Conservation (phyloP, 2,888 invertebrate genomes). For the Drosophila trichaetosa region DNA sequence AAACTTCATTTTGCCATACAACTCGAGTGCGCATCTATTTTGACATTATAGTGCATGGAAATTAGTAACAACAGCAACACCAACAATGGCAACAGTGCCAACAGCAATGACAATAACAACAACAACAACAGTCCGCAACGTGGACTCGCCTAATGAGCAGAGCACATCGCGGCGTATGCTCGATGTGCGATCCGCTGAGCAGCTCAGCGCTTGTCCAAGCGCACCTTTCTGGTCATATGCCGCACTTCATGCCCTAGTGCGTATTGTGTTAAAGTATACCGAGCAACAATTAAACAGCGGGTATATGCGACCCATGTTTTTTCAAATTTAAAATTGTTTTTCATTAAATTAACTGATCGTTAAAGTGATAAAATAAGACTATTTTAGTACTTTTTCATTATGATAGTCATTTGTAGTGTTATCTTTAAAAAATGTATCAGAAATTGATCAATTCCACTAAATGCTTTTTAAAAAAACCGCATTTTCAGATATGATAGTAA, state of each 20-base stretch:
- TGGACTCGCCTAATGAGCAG: constrained; percentile 69
- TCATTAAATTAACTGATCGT: background rate
- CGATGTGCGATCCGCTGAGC: constrained; percentile 42
- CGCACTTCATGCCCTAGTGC: constrained; percentile 62
- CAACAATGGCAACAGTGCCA: constrained; percentile 5
- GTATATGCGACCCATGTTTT: background rate
- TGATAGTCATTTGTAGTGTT: background rate
- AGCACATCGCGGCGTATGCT: constrained; percentile 58
- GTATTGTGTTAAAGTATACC: constrained; percentile 23
- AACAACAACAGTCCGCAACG: constrained; percentile 8
- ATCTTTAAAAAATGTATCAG: rapidly evolving
- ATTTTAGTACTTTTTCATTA: background rate
- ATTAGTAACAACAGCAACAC: constrained; percentile 44
- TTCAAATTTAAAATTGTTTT: background rate
- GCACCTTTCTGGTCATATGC: constrained; percentile 49
- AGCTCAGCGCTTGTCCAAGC: constrained; percentile 37
- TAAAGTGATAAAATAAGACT: background rate
- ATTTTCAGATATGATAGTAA: background rate
- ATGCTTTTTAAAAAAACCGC: background rate
- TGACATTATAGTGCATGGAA: constrained; percentile 49
- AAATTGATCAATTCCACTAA: background rate
- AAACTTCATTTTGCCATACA: constrained; percentile 30
- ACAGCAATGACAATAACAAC: background rate
- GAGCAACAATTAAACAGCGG: background rate
- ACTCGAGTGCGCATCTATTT: constrained; percentile 45